Conservation (phyloP, 1,140 invertebrate genomes). For the Brachionus asplanchnoidis region DNA sequence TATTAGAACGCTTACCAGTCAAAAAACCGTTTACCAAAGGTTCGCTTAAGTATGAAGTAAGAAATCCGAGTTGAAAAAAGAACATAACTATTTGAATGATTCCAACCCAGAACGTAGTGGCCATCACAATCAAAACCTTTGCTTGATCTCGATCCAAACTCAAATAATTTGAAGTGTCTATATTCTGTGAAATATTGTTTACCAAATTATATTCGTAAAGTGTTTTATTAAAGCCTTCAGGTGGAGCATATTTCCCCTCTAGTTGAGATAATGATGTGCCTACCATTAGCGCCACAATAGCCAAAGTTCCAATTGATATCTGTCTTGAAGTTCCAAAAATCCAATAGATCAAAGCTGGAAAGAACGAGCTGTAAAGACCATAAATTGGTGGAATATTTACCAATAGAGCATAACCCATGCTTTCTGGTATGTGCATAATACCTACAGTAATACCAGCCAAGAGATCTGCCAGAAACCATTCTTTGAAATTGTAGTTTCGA, state of each 20-base stretch:
- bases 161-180: background rate
- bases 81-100: conserved; percentile 55
- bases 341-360: conserved; percentile 81
- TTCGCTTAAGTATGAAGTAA: conserved; percentile 59
- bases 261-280: background rate
- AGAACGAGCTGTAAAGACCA: conserved; percentile 89
- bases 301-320: conserved; percentile 86
- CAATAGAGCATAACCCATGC: conserved; percentile 79
- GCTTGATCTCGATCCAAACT: conserved; percentile 1
- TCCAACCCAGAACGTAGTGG: conserved; percentile 21
- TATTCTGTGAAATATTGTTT: background rate
- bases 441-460: conserved; percentile 58
- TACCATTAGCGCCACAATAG: conserved; percentile 78
- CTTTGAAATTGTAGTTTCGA: conserved; percentile 54
- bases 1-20: conserved; percentile 46
- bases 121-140: conserved; percentile 3
- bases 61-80: conserved; percentile 55
- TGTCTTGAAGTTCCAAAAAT: conserved; percentile 85
- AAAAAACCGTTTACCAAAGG: conserved; percentile 59
- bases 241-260: conserved; percentile 23
- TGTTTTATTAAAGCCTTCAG: background rate
- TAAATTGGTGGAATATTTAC: conserved; percentile 78
- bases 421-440: conserved; percentile 59
- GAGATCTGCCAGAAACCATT: conserved; percentile 52
- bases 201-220: background rate